These are phyloP conservation scores for Nipponia nippon DNA, from an alignment of 2,113 vertebrate genomes.

Conservation along the genomic window DNA sequence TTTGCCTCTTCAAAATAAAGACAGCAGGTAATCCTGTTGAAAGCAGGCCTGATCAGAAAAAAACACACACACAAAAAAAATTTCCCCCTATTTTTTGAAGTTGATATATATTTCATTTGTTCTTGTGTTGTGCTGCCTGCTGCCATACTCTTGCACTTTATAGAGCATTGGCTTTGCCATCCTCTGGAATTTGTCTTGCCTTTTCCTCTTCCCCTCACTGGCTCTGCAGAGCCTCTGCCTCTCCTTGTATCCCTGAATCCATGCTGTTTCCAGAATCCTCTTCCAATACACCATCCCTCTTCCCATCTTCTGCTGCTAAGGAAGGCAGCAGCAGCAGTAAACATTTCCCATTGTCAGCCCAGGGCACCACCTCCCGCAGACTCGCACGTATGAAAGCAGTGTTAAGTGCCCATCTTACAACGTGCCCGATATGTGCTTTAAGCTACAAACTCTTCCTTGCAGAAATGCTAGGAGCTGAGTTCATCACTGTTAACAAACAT, in stretches of 20 bases:
- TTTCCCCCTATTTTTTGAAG: not conserved
- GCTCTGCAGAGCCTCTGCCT: not conserved
- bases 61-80: not conserved
- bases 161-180: not conserved
- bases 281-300: not conserved
- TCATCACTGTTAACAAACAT: not conserved
- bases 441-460: not conserved
- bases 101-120: not conserved
- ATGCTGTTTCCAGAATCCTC: not conserved
- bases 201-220: not conserved
- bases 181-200: not conserved
- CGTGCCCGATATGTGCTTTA: accelerated
- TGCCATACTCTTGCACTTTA: not conserved
- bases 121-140: not conserved
- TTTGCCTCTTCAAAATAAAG: not conserved
- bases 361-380: not conserved
- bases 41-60: not conserved
- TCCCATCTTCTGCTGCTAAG: no score
- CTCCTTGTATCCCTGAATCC: not conserved
- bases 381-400: accelerated
- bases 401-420: not conserved
- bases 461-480: not conserved
- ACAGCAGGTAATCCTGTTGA: not conserved
- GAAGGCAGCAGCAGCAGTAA: not conserved
- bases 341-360: not conserved